phyloP scores from a whole-genome alignment of 2,797 vertebrate species.

The Coranthus polyacanthus region DNA sequence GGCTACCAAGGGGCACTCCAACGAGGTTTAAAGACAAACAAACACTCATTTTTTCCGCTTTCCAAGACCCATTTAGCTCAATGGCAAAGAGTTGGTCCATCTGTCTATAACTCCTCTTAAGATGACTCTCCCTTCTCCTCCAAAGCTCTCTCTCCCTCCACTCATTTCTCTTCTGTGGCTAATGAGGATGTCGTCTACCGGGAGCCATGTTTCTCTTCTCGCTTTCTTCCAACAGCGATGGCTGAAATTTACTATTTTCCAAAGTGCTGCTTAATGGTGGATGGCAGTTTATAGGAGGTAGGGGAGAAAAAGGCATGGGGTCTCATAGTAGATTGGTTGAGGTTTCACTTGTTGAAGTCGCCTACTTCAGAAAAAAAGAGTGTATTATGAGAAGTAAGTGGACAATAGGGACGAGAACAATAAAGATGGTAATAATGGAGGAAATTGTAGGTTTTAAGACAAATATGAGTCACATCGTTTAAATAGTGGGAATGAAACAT shows the following conservation, averaged over 20 bases:
- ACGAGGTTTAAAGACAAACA: constrained; percentile 44
- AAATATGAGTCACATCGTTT: not conserved
- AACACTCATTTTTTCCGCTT: constrained; percentile 46
- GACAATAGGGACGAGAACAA: not conserved
- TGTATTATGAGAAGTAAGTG: not conserved
- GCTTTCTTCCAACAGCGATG: constrained; percentile 43
- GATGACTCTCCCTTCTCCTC: constrained; percentile 33
- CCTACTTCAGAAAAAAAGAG: not conserved
- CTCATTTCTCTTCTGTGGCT: constrained; percentile 67
- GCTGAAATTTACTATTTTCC: constrained; percentile 67
- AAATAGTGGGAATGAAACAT: constrained; percentile 2
- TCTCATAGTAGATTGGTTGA: constrained; percentile 16
- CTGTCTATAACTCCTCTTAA: constrained; percentile 62
- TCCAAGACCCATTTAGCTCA: constrained; percentile 52
- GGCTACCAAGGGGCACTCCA: constrained; percentile 14
- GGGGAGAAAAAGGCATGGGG: constrained; percentile 17
- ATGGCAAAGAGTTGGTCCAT: constrained; percentile 55
- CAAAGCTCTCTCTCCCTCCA: constrained; percentile 28
- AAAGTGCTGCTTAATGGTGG: constrained; percentile 67
- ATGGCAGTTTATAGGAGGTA: constrained; percentile 50
- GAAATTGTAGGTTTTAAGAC: not conserved
- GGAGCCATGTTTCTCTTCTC: constrained; percentile 62
- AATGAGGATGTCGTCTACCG: constrained; percentile 74
- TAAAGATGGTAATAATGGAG: not conserved
- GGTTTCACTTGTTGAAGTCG: constrained; percentile 48